Evolutionary conservation across 2,797 vertebrate species (phyloP), one percentile per base, ranked within the genome.

Genomic region (Macroramphosus scolopax): DNA sequence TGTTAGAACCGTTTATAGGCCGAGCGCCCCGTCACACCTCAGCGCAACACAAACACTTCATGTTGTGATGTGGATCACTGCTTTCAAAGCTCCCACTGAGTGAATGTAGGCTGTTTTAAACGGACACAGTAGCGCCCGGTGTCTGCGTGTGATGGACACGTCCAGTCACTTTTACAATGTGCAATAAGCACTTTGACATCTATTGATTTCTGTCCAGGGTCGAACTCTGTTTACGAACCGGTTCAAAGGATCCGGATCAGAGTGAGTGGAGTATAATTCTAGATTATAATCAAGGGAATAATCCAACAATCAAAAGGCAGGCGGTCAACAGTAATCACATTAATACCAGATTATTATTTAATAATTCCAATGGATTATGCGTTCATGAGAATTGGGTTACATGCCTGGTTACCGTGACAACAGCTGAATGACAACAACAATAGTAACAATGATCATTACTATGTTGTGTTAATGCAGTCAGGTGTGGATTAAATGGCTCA

Each of bases 21-120:
- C 62, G 63, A 54, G 46, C 13, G n/a, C 56, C 52, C 62, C 10
- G 36, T 72, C 68, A 68, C 71, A 68, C n/a, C n/a, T n/a, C n/a
- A n/a, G n/a, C 0, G 49, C 58, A n/a, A 7, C 59, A 63, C 63
- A 56, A 35, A 63, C 51, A 63, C 59, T 31, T 4, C n/a, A 49
- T 28, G 52, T 7, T 38, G 43, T 68, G 41, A 40, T 31, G 51
- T 49, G 55, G 38, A 0, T 61, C 39, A 22, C 30, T 24, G 13
- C 39, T 53, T 35, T 33, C 26, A 37, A 51, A 15, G 35, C 33
- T 38, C 18, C 44, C 50, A 41, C 4, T 49, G 63, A 64, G 40
- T 51, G 35, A 59, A 77, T 66, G 46, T 61, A 51, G 68, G 72
- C 39, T 66, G 41, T 0, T 5, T 51, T 44, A n/a, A n/a, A n/a